Conservation (phyloP, 2,888 invertebrate species). For the Acleris sparsana region DNA sequence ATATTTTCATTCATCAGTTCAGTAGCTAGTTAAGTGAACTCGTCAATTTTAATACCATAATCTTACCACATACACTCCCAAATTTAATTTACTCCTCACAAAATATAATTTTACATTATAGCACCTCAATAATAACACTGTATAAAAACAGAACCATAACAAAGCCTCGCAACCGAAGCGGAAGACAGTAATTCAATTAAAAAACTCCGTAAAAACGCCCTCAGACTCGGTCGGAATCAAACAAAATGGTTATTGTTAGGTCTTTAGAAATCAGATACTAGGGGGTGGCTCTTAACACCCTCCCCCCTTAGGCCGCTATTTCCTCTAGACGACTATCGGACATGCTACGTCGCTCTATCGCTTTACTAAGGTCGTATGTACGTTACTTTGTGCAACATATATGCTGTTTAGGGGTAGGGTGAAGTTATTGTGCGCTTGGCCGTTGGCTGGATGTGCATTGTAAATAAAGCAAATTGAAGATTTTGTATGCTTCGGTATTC, state of each 20-base stretch:
- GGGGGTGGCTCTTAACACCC: conserved; percentile 14
- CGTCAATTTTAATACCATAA: too few species aligned
- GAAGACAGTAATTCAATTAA: conserved; percentile 30
- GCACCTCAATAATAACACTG: background rate
- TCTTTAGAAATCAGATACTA: conserved; percentile 36
- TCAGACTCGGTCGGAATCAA: conserved; percentile 30
- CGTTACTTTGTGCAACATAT: background rate
- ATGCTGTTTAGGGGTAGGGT: background rate
- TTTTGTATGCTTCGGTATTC: conserved; percentile 4
- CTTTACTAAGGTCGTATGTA: conserved; percentile 13
- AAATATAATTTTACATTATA: background rate
- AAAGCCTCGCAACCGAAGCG: conserved; percentile 1
- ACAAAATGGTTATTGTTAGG: conserved; percentile 37
- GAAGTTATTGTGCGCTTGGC: background rate
- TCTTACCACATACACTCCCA: too few species aligned
- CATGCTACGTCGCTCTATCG: conserved; percentile 45
- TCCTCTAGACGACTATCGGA: conserved; percentile 57
- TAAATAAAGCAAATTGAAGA: conserved; percentile 23
- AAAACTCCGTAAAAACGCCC: conserved; percentile 22
- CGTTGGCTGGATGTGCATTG: conserved; percentile 11
- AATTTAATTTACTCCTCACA: too few species aligned
- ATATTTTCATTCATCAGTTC: too few species aligned
- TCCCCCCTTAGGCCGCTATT: conserved; percentile 54
- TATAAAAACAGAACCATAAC: background rate
- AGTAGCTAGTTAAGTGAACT: too few species aligned